Evolutionary conservation across 2,888 invertebrate species (phyloP).

Genomic region (Neocrepidodera transversa): DNA sequence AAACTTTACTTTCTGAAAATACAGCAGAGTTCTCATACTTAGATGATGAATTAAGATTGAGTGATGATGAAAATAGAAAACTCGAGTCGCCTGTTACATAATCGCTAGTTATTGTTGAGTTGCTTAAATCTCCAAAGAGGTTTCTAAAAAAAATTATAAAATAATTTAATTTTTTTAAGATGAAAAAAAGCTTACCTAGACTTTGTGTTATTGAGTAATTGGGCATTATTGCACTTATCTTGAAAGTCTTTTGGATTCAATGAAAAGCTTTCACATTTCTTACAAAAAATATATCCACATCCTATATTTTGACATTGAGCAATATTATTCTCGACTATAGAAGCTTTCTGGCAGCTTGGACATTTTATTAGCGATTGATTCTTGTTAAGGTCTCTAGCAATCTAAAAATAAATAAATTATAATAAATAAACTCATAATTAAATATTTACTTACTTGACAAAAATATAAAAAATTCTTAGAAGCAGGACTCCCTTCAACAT

Average conservation of each 20-base stretch:
- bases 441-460: slow-evolving; percentile 38
- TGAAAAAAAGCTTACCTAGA: slow-evolving; percentile 16
- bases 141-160: slow-evolving; percentile 22
- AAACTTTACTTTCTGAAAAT: slow-evolving; percentile 45
- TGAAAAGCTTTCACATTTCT: slow-evolving; percentile 53
- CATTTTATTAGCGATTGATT: slow-evolving; percentile 54
- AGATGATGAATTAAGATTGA: slow-evolving; percentile 31
- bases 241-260: slow-evolving; percentile 52
- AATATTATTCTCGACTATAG: slow-evolving; percentile 53
- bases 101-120: slow-evolving; percentile 35
- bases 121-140: slow-evolving; percentile 41
- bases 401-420: slow-evolving; percentile 37
- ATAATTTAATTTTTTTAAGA: not conserved
- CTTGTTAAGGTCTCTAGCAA: slow-evolving; percentile 45
- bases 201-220: slow-evolving; percentile 23
- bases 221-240: slow-evolving; percentile 52
- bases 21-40: slow-evolving; percentile 42
- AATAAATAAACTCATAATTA: not conserved
- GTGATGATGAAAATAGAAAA: slow-evolving; percentile 37
- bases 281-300: slow-evolving; percentile 56
- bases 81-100: slow-evolving; percentile 34
- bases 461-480: slow-evolving; percentile 44
- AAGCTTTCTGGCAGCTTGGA: slow-evolving; percentile 49
- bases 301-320: slow-evolving; percentile 52
- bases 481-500: slow-evolving; percentile 36